Base-by-base conservation (phyloP, 1,140 invertebrate genomes). In the Sipha flava region DNA sequence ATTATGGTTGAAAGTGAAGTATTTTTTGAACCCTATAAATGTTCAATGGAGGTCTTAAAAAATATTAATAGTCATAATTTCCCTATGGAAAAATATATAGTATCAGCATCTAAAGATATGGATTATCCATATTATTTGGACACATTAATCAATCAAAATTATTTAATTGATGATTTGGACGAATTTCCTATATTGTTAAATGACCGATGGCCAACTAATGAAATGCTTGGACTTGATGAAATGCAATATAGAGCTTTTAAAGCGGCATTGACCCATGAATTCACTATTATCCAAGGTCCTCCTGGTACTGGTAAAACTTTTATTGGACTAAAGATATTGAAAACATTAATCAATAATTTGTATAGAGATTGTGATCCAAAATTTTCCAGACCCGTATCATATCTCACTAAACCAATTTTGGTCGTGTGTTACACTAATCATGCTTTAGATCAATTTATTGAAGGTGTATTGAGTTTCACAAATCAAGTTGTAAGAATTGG, bases 371-470 rank as follows among this genome's bases (percentile, higher is more conserved):
- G n/a, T n/a, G 16, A 26, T 1, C 84, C 82, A 83, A 49, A 18
- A 10, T 6, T 29, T n/a, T 1, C n/a, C 4, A n/a, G 40, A 49
- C 37, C 4, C 4, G 4, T 10, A 40, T 83, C 81, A 40, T 72
- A 82, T 2, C 62, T 66, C 31, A 80, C 59, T 6, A 83, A 81
- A 0, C 91, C 92, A 5, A 90, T 96, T 77, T 84, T 96, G 2
- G 87, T 96, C 14, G 89, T 96, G 26, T 94, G 93, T 83, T 94
- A 91, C 82, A 95, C 93, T 0, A 96, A 96, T 84, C 93, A 95
- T 85, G 94, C 94, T 1, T 84, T 96, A 3, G 94, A 96, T 87
- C 93, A 96, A 84, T 95, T 96, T 86, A 85, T 96, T n/a, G 90
- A 94, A 84, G 92, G 90, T 26, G 87, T 93, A 12, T 83, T 89